Conservation (phyloP, 2,888 invertebrate genomes). For the Reticulitermes lucifugus region DNA sequence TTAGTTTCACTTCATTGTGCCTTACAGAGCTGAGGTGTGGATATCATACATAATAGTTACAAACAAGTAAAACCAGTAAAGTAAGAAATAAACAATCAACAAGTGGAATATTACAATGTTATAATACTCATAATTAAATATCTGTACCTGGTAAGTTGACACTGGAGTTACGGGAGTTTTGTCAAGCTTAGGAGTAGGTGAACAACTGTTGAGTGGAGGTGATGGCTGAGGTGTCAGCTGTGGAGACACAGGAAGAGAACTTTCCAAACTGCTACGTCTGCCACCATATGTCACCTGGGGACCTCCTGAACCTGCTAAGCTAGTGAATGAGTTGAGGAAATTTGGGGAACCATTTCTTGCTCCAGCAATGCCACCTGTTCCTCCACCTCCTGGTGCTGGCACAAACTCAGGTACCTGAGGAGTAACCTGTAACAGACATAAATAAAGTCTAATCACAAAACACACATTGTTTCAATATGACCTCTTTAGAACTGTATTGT, state of each 20-base stretch:
- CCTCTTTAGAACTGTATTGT: too few relatives aligned
- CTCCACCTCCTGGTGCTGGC: conserved; percentile 59
- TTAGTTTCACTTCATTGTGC: too few relatives aligned
- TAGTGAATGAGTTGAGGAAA: conserved; percentile 62
- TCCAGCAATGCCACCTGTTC: conserved; percentile 39
- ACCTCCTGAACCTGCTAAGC: conserved; percentile 54
- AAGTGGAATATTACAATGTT: too few relatives aligned
- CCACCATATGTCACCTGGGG: conserved; percentile 55
- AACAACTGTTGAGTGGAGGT: conserved; percentile 60
- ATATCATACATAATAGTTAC: too few relatives aligned
- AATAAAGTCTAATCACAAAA: too few relatives aligned
- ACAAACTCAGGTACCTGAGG: conserved; percentile 68
- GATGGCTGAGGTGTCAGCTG: conserved; percentile 67
- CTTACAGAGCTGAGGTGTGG: too few relatives aligned
- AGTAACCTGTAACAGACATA: conserved; percentile 48
- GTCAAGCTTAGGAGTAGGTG: conserved; percentile 61
- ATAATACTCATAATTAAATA: neutral
- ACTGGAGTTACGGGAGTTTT: conserved; percentile 58
- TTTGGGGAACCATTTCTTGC: conserved; percentile 60
- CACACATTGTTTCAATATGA: too few relatives aligned
- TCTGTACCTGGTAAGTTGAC: conserved; percentile 61
- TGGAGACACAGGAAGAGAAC: conserved; percentile 63
- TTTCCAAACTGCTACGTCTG: conserved; percentile 58
- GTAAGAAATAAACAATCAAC: too few relatives aligned
- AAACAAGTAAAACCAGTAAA: too few relatives aligned